Percentiles rank a stretch among this genome's conserved stretches.
Conservation (phyloP, 2,888 invertebrate species). For the Epicampocera succincta region DNA sequence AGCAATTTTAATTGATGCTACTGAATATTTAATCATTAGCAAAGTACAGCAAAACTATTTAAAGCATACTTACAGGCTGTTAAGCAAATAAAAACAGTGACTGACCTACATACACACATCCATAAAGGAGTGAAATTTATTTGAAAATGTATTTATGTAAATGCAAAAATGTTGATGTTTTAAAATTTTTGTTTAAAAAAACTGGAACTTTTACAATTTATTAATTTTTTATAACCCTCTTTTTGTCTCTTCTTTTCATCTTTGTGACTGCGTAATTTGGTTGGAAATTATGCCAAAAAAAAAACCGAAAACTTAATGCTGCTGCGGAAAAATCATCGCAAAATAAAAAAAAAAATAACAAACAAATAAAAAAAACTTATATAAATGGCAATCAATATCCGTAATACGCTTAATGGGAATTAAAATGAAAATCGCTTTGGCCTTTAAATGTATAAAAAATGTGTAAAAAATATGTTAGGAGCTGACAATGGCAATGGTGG, state of each 20-base stretch:
- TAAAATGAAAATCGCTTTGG: background rate
- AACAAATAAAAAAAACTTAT: constrained; percentile 45
- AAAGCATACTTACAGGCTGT: constrained; percentile 34
- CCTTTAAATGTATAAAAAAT: background rate
- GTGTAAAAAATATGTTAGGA: constrained; percentile 83
- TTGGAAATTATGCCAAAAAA: constrained; percentile 22
- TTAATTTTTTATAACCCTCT: constrained; percentile 17
- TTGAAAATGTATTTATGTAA: too few species aligned
- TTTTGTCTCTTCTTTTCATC: constrained; percentile 15
- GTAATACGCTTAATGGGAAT: constrained; percentile 68
- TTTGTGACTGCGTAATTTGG: constrained; percentile 20
- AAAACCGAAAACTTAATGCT: constrained; percentile 1
- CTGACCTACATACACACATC: background rate
- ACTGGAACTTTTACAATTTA: background rate
- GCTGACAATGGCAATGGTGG: constrained; percentile 98
- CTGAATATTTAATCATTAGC: constrained; percentile 2
- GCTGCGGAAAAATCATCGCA: constrained; percentile 29
- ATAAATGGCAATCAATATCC: constrained; percentile 68
- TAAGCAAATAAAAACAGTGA: constrained; percentile 3
- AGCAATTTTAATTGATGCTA: constrained; percentile 14
- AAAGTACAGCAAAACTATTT: constrained; percentile 3
- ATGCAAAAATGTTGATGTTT: too few species aligned
- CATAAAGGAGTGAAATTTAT: too few species aligned
- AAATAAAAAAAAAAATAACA: constrained; percentile 12
- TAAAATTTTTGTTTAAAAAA: background rate